Evolutionary conservation across 1,140 invertebrate genomes (phyloP), one percentile per base, ranked within the genome.

Genomic region (Babylonia areolata): DNA sequence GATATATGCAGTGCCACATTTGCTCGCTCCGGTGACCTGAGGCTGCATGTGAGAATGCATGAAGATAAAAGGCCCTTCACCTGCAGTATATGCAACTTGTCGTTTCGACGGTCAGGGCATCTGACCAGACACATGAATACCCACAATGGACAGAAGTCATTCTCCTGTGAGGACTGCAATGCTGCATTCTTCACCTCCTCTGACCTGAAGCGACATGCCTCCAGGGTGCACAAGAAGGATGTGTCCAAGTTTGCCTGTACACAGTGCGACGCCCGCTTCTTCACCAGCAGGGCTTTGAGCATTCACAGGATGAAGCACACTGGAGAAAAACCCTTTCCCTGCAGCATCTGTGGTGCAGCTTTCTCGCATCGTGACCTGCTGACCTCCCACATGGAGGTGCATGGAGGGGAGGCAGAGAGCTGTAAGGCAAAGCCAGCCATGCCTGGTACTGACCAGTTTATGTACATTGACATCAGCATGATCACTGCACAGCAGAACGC

Each of bases 21-120:
- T 85, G 39, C 69, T 5, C 84, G 88, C 39, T 91, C 87, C 54
- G 86, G 86, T 51, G 87, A 89, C 69, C 86, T 94, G 35, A 88
- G 88, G 33, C 88, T 86, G 40, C 94, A 95, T 84, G 90, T 90
- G 88, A 46, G 92, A 42, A 88, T 91, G 51, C 95, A 99, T 95
- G 99, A 97, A 83, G 99, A 99, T 23, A 98, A 99, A 95, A 99
- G 99, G 94, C 98, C 98, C 23, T 99, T 98, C 94, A 97, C 99
- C 95, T 99, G 99, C 95, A 96, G 96, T 93, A 99, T 99, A 95
- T 99, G 99, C 95, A 96, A 98, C 91, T 99, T 99, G 95, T 96
- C 98, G 89, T 99, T 99, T 73, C 54, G 80, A 31, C 86, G 88
- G 33, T 91, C 90, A 75, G 87, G 87, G 58, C 89, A 90, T 78